A percentile compares a stretch with the other conserved stretches of the same genome.
phyloP scores from a whole-genome alignment of 2,113 vertebrate species.

The Cololabis saira region DNA sequence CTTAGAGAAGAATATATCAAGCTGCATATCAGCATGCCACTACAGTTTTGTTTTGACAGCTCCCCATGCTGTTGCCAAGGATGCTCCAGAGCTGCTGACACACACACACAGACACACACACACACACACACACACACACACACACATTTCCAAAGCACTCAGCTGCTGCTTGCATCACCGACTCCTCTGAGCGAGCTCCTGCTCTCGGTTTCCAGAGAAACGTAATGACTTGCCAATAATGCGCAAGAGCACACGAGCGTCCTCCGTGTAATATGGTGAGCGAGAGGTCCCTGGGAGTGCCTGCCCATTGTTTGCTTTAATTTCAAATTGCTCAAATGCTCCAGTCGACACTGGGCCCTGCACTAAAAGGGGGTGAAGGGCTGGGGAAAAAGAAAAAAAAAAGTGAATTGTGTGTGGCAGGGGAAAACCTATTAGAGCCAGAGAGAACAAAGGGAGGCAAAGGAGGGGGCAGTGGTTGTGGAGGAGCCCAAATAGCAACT shows the following conservation, averaged over 20 bases:
- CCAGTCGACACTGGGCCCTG: conserved; percentile 78
- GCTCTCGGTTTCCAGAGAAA: conserved; percentile 82
- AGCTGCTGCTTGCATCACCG: conserved; percentile 80
- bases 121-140: conserved; percentile 42
- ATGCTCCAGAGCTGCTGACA: conserved; percentile 49
- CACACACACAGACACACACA: conserved; percentile 38
- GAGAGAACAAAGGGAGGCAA: conserved; percentile 79
- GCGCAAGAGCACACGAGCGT: conserved; percentile 81
- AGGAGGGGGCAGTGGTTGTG: conserved; percentile 66
- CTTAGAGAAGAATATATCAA: conserved; percentile 24
- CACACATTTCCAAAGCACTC: conserved; percentile 73
- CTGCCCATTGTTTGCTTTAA: conserved; percentile 83
- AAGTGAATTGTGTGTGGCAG: conserved; percentile 81
- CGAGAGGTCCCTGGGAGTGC: conserved; percentile 81
- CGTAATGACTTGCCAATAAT: conserved; percentile 84
- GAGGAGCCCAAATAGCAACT: conserved; percentile 65
- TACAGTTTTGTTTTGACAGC: conserved; percentile 69
- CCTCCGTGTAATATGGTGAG: conserved; percentile 81
- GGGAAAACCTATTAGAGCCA: conserved; percentile 80
- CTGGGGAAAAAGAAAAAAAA: conserved; percentile 61
- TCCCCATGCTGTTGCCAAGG: conserved; percentile 70
- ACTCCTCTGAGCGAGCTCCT: conserved; percentile 72
- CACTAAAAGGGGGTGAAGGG: conserved; percentile 73
- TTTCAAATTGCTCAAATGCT: conserved; percentile 84
- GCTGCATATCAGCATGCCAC: conserved; percentile 49